phyloP scores from a whole-genome alignment of 2,888 invertebrate genomes.

The Epirrhoe tristata region DNA sequence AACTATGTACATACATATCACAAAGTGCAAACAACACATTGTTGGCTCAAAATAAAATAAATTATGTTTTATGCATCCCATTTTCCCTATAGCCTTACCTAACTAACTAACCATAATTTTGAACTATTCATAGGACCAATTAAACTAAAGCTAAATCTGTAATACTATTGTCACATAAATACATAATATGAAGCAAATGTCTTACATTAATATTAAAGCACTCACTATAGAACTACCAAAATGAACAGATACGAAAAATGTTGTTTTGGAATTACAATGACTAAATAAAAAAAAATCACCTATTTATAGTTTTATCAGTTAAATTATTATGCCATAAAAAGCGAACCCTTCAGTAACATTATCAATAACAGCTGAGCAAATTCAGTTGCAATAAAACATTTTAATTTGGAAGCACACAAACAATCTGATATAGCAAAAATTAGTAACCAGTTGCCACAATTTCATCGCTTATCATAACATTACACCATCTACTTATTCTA shows the following conservation, averaged over 20 bases:
- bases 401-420: slow-evolving; percentile 19
- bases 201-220: slow-evolving; percentile 30
- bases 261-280: not conserved
- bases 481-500: not conserved
- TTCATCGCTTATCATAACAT: not conserved
- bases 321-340: slow-evolving; percentile 17
- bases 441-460: not conserved
- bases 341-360: not conserved
- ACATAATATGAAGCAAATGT: slow-evolving; percentile 19
- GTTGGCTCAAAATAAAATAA: slow-evolving; percentile 34
- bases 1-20: slow-evolving; percentile 65
- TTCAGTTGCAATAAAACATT: slow-evolving; percentile 11
- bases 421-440: not conserved
- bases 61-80: slow-evolving; percentile 49
- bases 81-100: not conserved
- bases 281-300: not conserved
- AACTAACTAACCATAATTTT: slow-evolving; percentile 5
- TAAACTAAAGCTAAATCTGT: slow-evolving; percentile 10
- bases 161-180: slow-evolving; percentile 18
- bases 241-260: not conserved
- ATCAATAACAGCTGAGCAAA: slow-evolving; percentile 27
- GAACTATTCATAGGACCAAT: slow-evolving; percentile 11
- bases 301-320: not conserved
- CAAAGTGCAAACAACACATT: slow-evolving; percentile 57
- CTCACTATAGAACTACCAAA: slow-evolving; percentile 10